Percentiles rank a stretch among this genome's conserved stretches.
Evolutionary conservation across 2,888 invertebrate species (phyloP).

Genomic region (Callimorpha dominula): DNA sequence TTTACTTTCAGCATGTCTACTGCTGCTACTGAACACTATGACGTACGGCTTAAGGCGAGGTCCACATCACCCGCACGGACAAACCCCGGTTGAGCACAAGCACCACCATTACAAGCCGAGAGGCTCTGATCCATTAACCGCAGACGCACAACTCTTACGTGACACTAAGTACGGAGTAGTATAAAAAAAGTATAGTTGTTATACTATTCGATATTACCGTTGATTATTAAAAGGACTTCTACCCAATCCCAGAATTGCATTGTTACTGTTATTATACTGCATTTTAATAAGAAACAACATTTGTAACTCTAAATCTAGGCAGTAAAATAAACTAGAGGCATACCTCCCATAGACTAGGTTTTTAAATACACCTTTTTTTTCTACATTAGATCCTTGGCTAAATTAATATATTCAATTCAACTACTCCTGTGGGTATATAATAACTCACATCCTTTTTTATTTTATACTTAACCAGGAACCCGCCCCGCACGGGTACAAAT

Average conservation of each 20-base stretch:
- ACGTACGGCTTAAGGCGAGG: constrained; percentile 69
- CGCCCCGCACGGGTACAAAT: no score
- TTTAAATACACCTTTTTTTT: no score
- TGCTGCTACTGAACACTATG: constrained; percentile 63
- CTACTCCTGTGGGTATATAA: no score
- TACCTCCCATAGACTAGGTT: no score
- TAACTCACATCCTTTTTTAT: no score
- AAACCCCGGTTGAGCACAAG: constrained; percentile 69
- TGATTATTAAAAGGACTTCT: no score
- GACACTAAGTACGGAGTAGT: constrained; percentile 89
- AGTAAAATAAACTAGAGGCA: no score
- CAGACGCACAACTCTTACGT: constrained; percentile 90
- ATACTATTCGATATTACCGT: background rate
- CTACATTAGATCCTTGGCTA: no score
- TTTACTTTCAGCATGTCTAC: constrained; percentile 65
- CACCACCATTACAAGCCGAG: constrained; percentile 88
- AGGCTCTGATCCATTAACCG: constrained; percentile 87
- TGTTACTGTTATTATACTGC: background rate
- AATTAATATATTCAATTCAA: no score
- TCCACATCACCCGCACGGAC: constrained; percentile 79
- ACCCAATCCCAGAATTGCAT: background rate
- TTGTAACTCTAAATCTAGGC: no score
- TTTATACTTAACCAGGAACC: no score
- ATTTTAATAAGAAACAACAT: no score
- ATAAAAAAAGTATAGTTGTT: background rate